Conservation (phyloP, 2,113 vertebrate species). For the Crypturellus undulatus region DNA sequence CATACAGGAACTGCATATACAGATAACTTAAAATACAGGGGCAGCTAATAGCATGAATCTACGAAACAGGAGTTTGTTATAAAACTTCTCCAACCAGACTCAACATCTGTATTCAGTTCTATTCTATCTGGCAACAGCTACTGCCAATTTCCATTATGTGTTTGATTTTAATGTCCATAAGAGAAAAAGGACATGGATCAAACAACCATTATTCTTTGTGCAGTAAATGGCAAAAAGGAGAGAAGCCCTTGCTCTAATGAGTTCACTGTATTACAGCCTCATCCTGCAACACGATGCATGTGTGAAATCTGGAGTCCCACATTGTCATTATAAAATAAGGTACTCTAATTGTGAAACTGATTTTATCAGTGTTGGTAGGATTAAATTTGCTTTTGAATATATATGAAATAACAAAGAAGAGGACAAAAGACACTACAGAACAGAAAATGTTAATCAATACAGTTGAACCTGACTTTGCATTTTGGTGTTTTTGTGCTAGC, state of each 20-base stretch:
- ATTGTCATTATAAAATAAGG: too few relatives aligned
- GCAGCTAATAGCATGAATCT: not conserved
- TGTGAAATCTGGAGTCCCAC: not conserved
- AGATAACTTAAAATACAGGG: not conserved
- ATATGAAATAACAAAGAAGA: not conserved
- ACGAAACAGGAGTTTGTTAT: not conserved
- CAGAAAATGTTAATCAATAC: not conserved
- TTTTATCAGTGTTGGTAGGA: not conserved
- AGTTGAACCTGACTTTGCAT: not conserved
- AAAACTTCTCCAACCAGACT: not conserved
- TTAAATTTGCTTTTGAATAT: not conserved
- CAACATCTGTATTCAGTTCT: not conserved
- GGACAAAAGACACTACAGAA: not conserved
- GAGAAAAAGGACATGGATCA: not conserved
- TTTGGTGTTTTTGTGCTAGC: not conserved
- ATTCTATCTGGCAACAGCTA: not conserved
- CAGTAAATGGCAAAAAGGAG: not conserved
- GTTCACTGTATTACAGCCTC: fast-evolving
- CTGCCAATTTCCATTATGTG: not conserved
- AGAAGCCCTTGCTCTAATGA: not conserved
- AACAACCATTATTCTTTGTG: not conserved
- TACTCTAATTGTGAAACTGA: not conserved
- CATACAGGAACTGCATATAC: not conserved
- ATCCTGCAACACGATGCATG: not conserved
- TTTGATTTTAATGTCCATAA: not conserved